Evolutionary conservation across 64 coral and sea anemone genomes (phyloP), one percentile per base, ranked within the genome.

Genomic region (Actinia equina): DNA sequence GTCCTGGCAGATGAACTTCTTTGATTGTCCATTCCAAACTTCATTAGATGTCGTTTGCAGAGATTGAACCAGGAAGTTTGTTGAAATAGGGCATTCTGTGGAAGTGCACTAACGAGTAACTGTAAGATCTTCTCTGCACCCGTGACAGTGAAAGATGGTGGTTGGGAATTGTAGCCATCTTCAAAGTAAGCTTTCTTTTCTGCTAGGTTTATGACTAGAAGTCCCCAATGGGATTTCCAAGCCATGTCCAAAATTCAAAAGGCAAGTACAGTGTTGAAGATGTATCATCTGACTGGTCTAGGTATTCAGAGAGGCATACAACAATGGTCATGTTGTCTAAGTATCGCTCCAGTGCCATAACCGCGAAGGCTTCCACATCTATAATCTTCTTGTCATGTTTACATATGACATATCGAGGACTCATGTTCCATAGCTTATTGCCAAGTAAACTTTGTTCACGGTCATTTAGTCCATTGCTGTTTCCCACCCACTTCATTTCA

Each of bases 1-100:
- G 59, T 77, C 52, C 27, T 87, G 65, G 19, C 23, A 55, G 86
- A 77, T 70, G n/a, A 16, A 69, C 22, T 30, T 45, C 44, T 60
- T 77, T 87, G 42, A 55, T 87, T 87, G 42, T 80, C 77, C 77
- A 80, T 80, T 43, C 77, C 77, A 80, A 67, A 52, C 27, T 43
- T 61, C 49, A 76, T 77, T 18, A 71, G 7, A 74, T 20, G 22
- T 49, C 18, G 12, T 7, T 52, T 52, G 26, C 49, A 18, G n/a
- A 52, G 25, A 54, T 87, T 77, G 22, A 25, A 65, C 86, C 86
- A 87, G 86, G 53, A 71, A 52, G 43, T 30, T 51, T 74, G n/a
- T 18, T 87, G 64, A 65, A 65, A 3, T 27, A 5, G 44, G 37
- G 44, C 59, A 77, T 77, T 87, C 16, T 51, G 37, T 77, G 86